phyloP scores from a whole-genome alignment of 1,140 invertebrate genomes.

The Trinorchestia longiramus region DNA sequence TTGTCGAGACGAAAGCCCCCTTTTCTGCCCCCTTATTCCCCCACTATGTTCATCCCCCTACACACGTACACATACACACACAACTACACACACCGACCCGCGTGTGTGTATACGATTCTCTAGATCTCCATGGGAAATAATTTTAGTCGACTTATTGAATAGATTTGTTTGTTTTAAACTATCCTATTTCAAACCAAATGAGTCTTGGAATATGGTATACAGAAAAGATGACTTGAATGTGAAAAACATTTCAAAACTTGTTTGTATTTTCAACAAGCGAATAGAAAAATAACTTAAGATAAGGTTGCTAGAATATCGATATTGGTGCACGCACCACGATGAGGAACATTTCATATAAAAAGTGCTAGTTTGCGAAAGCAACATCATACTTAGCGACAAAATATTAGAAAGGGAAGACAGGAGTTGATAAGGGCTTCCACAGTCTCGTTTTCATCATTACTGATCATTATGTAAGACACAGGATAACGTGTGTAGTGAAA shows the following conservation, averaged over 20 bases:
- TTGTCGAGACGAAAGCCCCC: conserved; percentile 4
- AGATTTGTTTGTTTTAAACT: neutral
- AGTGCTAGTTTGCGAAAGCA: neutral
- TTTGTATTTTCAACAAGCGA: neutral
- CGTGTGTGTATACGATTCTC: neutral
- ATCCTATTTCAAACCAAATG: neutral
- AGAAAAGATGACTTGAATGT: neutral
- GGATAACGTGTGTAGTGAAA: neutral
- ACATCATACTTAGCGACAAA: neutral
- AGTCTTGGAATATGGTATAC: neutral
- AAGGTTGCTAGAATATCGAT: neutral
- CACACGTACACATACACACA: neutral
- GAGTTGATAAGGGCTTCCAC: neutral
- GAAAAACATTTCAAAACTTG: neutral
- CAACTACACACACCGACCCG: neutral
- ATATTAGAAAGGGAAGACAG: neutral
- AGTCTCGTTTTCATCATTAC: neutral
- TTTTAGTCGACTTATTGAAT: neutral
- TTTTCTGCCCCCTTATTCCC: neutral
- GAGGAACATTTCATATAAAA: neutral
- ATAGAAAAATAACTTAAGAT: neutral
- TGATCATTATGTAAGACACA: neutral
- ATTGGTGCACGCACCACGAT: neutral
- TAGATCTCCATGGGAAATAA: neutral
- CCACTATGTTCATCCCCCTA: neutral